phyloP scores from a whole-genome alignment of 2,888 invertebrate species.

The Lagria hirta region DNA sequence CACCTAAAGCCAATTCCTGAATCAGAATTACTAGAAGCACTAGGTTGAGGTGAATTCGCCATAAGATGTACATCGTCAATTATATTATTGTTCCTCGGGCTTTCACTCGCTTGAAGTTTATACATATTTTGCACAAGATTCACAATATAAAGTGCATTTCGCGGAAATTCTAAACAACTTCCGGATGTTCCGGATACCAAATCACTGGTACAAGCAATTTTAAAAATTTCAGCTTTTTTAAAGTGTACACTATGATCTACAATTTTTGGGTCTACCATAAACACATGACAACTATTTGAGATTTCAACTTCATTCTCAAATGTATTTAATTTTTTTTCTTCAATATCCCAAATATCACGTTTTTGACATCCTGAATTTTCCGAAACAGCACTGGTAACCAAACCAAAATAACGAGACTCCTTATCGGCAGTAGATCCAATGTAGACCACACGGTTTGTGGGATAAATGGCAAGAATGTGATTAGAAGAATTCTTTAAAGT shows the following conservation, averaged over 20 bases:
- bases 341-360: slow-evolving; percentile 25
- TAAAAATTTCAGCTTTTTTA: slow-evolving; percentile 79
- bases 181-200: slow-evolving; percentile 76
- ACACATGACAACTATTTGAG: slow-evolving; percentile 92
- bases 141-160: slow-evolving; percentile 76
- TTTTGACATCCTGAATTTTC: slow-evolving; percentile 42
- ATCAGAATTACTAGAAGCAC: slow-evolving; percentile 91
- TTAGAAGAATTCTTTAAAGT: slow-evolving; percentile 78
- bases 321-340: slow-evolving; percentile 38
- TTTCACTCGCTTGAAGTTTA: slow-evolving; percentile 58
- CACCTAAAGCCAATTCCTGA: slow-evolving; percentile 94
- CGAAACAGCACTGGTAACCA: slow-evolving; percentile 80
- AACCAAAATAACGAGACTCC: slow-evolving; percentile 88
- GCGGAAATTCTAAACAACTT: slow-evolving; percentile 86
- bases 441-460: slow-evolving; percentile 81
- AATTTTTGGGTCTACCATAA: slow-evolving; percentile 87
- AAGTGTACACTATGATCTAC: slow-evolving; percentile 79
- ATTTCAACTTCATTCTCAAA: slow-evolving; percentile 58
- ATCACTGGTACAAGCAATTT: slow-evolving; percentile 80
- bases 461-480: slow-evolving; percentile 81
- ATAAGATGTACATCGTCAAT: slow-evolving; percentile 52
- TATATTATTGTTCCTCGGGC: slow-evolving; percentile 26
- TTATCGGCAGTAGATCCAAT: slow-evolving; percentile 90
- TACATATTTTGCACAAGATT: slow-evolving; percentile 74
- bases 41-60: slow-evolving; percentile 82